phyloP scores from a whole-genome alignment of 35 echinoderm and acorn worm species.

The Ophiothrix spiculata region DNA sequence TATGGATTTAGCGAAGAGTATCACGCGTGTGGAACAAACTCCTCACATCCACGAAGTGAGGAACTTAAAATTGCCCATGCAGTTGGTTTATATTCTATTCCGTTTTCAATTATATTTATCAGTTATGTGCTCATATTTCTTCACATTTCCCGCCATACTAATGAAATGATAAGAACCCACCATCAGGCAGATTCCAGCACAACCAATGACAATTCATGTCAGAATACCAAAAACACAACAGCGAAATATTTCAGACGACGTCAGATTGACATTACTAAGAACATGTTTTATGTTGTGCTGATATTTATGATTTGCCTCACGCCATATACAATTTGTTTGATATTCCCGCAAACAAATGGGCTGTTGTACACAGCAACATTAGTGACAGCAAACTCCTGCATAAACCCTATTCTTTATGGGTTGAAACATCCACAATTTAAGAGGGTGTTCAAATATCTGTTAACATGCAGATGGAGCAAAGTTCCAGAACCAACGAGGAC shows the following conservation, averaged over 20 bases:
- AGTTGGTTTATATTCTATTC: slow-evolving; percentile 56
- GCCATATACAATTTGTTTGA: slow-evolving; percentile 53
- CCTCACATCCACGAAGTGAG: slow-evolving; percentile 47
- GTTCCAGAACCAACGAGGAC: slow-evolving; percentile 50
- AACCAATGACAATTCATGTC: no score
- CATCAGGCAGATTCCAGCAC: no score
- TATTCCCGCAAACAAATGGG: slow-evolving; percentile 43
- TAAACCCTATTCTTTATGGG: slow-evolving; percentile 83
- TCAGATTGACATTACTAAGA: slow-evolving; percentile 76
- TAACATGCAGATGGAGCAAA: slow-evolving; percentile 39
- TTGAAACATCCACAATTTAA: slow-evolving; percentile 86
- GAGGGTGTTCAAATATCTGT: slow-evolving; percentile 63
- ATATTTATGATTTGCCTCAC: slow-evolving; percentile 76
- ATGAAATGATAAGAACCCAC: slow-evolving; percentile 44
- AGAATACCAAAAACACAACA: neutral
- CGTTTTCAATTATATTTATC: slow-evolving; percentile 60
- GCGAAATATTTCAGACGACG: slow-evolving; percentile 33
- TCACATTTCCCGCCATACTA: slow-evolving; percentile 64
- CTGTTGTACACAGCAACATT: slow-evolving; percentile 63
- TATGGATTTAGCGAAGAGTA: slow-evolving; percentile 77
- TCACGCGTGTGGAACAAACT: slow-evolving; percentile 70
- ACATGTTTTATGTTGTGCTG: slow-evolving; percentile 81
- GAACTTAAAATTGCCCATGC: slow-evolving; percentile 65
- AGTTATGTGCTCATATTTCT: slow-evolving; percentile 73
- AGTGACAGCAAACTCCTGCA: slow-evolving; percentile 63